These are phyloP conservation scores for Salarias fasciatus DNA, from an alignment of 2,797 vertebrate genomes.

Conservation along the genomic window DNA sequence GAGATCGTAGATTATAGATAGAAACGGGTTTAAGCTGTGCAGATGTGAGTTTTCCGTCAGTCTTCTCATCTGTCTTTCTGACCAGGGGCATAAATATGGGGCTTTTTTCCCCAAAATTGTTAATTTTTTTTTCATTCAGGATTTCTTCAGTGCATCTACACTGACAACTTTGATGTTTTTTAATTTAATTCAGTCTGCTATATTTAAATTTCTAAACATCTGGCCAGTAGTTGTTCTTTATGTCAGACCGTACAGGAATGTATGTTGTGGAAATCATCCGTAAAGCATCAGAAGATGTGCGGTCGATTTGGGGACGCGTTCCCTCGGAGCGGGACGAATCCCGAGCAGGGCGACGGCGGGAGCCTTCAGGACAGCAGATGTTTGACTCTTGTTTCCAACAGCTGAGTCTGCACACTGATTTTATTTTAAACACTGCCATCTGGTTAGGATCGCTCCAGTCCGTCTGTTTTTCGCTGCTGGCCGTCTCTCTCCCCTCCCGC, in stretches of 20 bases:
- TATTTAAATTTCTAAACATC: slow-evolving; percentile 5
- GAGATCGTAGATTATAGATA: not conserved
- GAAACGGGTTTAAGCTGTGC: not conserved
- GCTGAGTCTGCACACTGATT: slow-evolving; percentile 76
- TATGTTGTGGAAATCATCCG: slow-evolving; percentile 26
- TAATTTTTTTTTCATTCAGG: not conserved
- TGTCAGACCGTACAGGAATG: not conserved
- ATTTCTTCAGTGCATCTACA: not conserved
- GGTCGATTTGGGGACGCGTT: slow-evolving; percentile 38
- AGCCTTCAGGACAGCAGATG: slow-evolving; percentile 69
- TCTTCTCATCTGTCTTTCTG: not conserved
- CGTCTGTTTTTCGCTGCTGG: slow-evolving; percentile 46
- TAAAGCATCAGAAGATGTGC: slow-evolving; percentile 37
- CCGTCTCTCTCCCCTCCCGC: slow-evolving; percentile 1
- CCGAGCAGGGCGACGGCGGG: slow-evolving; percentile 32
- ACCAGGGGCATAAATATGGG: no score
- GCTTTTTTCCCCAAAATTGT: not conserved
- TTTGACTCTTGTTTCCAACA: slow-evolving; percentile 74
- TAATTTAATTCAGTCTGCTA: not conserved
- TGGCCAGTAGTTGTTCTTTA: not conserved
- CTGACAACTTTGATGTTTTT: not conserved
- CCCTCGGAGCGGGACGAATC: slow-evolving; percentile 52
- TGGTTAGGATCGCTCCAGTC: slow-evolving; percentile 57
- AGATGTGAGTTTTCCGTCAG: no score
- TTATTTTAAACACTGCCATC: slow-evolving; percentile 79